phyloP scores from a whole-genome alignment of 2,113 vertebrate species.

The Thunnus maccoyii region DNA sequence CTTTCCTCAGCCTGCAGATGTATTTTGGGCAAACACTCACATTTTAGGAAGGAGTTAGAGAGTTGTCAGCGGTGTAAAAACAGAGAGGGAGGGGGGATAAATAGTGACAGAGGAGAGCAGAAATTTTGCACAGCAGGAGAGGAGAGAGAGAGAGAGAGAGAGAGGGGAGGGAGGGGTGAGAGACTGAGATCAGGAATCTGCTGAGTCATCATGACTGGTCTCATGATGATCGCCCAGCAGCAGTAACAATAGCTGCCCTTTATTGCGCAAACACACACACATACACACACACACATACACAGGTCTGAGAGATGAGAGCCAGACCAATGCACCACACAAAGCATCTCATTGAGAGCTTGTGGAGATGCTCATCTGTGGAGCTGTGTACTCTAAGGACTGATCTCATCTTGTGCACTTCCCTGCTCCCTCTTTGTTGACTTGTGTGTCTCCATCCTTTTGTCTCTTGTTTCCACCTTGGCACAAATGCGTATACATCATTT shows the following conservation, averaged over 20 bases:
- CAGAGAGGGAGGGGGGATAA: not conserved
- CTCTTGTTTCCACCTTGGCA: conserved; percentile 39
- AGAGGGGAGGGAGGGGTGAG: conserved; percentile 2
- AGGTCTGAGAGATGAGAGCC: conserved; percentile 62
- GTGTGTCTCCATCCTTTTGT: conserved; percentile 61
- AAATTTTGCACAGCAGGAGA: conserved; percentile 38
- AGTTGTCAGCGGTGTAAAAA: not conserved
- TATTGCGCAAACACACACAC: conserved; percentile 54
- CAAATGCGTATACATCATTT: conserved; percentile 10
- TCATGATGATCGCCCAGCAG: conserved; percentile 78
- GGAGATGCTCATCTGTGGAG: conserved; percentile 69
- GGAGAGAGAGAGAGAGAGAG: not conserved
- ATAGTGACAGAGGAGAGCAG: conserved; percentile 53
- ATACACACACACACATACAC: conserved; percentile 26
- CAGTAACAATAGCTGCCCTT: conserved; percentile 78
- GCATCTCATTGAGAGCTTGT: conserved; percentile 69
- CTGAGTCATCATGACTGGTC: conserved; percentile 84
- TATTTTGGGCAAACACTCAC: conserved; percentile 14
- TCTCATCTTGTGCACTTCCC: conserved; percentile 76
- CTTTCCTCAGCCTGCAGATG: not conserved
- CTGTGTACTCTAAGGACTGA: conserved; percentile 72
- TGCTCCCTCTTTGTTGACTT: conserved; percentile 56
- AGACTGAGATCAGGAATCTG: conserved; percentile 74
- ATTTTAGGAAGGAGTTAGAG: conserved; percentile 10
- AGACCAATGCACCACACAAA: conserved; percentile 65